Evolutionary conservation across 2,113 vertebrate genomes (phyloP).

Genomic region (Oncorhynchus keta): DNA sequence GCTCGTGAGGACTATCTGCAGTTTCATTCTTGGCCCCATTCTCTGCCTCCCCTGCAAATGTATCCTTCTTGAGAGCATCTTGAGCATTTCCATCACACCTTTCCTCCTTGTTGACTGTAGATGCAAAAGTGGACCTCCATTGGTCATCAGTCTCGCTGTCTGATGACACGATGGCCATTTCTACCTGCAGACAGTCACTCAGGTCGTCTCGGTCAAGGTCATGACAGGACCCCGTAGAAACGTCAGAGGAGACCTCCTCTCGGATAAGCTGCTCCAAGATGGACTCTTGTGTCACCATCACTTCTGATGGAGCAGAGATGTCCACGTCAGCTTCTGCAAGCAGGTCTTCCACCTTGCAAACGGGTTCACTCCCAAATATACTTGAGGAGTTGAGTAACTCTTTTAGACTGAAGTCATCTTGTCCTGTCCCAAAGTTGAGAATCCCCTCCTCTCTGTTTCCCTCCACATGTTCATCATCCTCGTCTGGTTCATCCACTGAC

Average conservation of each 20-base stretch:
- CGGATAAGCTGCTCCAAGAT: slow-evolving; percentile 32
- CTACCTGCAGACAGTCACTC: slow-evolving; percentile 69
- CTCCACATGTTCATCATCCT: background rate
- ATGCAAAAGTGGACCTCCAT: slow-evolving; percentile 40
- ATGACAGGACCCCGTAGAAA: slow-evolving; percentile 32
- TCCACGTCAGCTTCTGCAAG: background rate
- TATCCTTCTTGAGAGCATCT: background rate
- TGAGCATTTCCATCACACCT: background rate
- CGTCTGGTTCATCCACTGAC: background rate
- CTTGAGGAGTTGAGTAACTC: background rate
- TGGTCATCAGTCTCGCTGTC: slow-evolving; percentile 74
- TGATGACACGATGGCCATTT: slow-evolving; percentile 68
- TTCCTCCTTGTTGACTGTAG: slow-evolving; percentile 18
- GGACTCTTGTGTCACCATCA: slow-evolving; percentile 4
- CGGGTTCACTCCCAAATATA: background rate
- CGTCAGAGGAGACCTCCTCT: slow-evolving; percentile 21
- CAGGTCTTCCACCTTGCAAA: slow-evolving; percentile 6
- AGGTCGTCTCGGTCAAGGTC: slow-evolving; percentile 59
- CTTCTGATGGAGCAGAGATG: background rate
- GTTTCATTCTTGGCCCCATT: background rate
- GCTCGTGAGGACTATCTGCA: background rate
- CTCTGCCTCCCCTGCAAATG: slow-evolving; percentile 8
- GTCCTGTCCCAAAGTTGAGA: background rate
- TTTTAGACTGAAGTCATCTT: background rate
- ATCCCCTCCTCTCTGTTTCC: background rate